Conservation (phyloP, 1,140 invertebrate species). For the Hyposmocoma kahamanoa region DNA sequence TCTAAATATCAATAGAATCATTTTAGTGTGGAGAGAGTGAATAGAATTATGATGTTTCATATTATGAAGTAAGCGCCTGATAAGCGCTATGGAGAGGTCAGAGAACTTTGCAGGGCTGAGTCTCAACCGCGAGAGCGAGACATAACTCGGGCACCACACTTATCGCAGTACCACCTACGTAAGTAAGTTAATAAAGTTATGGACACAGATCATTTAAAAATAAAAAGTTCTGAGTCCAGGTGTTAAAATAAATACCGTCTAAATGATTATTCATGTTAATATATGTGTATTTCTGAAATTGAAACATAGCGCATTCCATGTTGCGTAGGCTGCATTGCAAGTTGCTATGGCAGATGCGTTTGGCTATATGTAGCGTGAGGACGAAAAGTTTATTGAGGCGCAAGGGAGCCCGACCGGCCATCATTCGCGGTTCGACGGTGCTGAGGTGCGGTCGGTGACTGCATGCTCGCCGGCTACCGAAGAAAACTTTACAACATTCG, state of each 20-base stretch:
- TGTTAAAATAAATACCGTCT: not conserved
- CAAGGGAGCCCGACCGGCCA: constrained; percentile 14
- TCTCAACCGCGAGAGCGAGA: constrained; percentile 28
- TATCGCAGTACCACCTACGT: not conserved
- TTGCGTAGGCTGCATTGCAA: constrained; percentile 35
- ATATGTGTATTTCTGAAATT: not conserved
- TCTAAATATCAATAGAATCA: not conserved
- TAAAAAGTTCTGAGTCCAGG: not conserved
- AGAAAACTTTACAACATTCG: constrained; percentile 42
- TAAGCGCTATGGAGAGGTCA: constrained; percentile 63
- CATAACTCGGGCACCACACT: constrained; percentile 15
- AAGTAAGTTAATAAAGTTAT: not conserved
- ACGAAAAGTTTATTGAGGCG: constrained; percentile 34
- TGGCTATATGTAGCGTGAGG: constrained; percentile 35
- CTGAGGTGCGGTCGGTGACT: constrained; percentile 51
- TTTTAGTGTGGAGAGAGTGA: not conserved
- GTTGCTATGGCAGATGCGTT: constrained; percentile 27
- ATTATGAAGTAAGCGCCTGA: constrained; percentile 20
- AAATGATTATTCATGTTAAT: not conserved
- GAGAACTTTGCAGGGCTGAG: constrained; percentile 54
- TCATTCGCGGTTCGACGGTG: constrained; percentile 58
- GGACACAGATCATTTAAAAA: not conserved
- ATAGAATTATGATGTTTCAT: not conserved
- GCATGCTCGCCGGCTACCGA: constrained; percentile 36
- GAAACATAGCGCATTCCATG: constrained; percentile 26